Evolutionary conservation across 92 coral and sea anemone genomes (phyloP).

Genomic region (Bergia puertoricense): DNA sequence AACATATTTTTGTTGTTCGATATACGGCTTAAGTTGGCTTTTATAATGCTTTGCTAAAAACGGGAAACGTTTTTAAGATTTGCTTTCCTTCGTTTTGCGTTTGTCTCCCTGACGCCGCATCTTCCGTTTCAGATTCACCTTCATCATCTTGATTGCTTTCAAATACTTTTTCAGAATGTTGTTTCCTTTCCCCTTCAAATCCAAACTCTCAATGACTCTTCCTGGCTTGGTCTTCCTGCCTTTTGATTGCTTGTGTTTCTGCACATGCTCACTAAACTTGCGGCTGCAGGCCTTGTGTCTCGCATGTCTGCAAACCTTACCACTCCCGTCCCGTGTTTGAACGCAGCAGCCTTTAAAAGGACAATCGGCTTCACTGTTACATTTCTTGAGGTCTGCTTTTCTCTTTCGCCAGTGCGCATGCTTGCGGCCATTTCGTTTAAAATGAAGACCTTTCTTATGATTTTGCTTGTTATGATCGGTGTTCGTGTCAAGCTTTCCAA

Average conservation of each 20-base stretch:
- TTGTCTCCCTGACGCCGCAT: neutral
- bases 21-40: neutral
- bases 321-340: neutral
- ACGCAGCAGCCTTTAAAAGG: conserved; percentile 17
- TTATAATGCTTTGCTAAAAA: neutral
- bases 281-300: neutral
- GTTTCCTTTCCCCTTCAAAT: neutral
- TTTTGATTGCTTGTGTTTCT: neutral
- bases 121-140: neutral
- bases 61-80: neutral
- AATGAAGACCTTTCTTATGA: neutral
- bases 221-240: neutral
- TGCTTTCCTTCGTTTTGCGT: neutral
- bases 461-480: neutral
- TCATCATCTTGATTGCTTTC: conserved; percentile 5
- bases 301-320: conserved; percentile 1
- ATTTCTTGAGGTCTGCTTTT: neutral
- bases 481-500: neutral
- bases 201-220: neutral
- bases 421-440: conserved; percentile 2
- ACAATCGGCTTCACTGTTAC: neutral
- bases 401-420: neutral
- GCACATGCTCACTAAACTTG: neutral
- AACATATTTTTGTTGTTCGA: neutral
- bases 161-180: conserved; percentile 14